phyloP scores from a whole-genome alignment of 2,113 vertebrate species.

The Gopherus evgoodei region DNA sequence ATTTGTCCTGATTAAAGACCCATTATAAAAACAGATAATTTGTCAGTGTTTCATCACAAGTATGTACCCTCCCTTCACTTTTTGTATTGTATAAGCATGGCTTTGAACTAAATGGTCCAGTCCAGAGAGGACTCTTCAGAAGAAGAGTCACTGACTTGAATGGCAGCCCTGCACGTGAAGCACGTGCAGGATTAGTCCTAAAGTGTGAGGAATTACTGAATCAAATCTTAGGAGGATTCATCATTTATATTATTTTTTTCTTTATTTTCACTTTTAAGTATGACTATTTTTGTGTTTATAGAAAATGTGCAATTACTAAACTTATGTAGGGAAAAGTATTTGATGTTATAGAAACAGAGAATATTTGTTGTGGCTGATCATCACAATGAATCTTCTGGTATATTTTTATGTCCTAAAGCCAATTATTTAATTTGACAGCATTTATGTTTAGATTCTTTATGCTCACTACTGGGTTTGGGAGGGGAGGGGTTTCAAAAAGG shows the following conservation, averaged over 20 bases:
- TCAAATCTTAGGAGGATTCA: not conserved
- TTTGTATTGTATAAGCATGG: not conserved
- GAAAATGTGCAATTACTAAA: not conserved
- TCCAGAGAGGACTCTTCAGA: no score
- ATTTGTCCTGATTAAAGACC: no score
- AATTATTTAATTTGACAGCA: constrained; percentile 31
- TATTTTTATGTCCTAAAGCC: not conserved
- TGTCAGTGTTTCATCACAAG: not conserved
- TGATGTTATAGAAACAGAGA: not conserved
- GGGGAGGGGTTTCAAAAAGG: not conserved
- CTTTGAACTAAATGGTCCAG: no score
- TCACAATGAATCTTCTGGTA: constrained; percentile 19
- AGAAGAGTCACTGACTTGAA: no score
- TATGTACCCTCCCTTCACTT: not conserved
- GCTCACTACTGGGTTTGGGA: not conserved
- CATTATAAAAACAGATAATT: not conserved
- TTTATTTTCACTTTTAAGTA: constrained; percentile 20
- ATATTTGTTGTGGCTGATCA: not conserved
- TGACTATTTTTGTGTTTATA: not conserved
- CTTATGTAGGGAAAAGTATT: not conserved
- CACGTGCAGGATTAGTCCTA: constrained; percentile 13
- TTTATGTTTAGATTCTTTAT: constrained; percentile 1
- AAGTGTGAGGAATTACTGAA: constrained; percentile 4
- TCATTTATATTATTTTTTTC: not conserved
- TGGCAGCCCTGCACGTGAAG: not conserved